phyloP scores from a whole-genome alignment of 2,113 vertebrate species.

The Strix uralensis region DNA sequence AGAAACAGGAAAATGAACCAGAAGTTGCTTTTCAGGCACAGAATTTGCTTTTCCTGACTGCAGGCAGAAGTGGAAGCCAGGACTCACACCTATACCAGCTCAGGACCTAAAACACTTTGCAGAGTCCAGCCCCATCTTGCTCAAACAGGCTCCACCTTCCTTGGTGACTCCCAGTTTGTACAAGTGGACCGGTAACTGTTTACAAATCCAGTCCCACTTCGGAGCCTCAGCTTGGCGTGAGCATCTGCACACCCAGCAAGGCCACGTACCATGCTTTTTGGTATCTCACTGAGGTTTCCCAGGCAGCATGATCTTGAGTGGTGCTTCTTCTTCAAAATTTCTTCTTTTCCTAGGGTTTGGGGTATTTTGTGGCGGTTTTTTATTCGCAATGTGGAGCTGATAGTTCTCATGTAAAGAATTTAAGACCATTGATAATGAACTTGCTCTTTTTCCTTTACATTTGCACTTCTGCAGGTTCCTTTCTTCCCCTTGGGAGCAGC shows the following conservation, averaged over 20 bases:
- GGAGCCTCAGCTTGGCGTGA: neutral
- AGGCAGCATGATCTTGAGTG: neutral
- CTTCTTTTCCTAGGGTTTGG: too few species aligned
- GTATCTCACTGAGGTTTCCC: too few species aligned
- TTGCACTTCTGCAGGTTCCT: neutral
- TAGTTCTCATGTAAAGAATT: neutral
- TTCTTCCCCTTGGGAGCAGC: neutral
- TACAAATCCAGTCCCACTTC: neutral
- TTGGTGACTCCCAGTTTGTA: neutral
- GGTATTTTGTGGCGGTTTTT: too few species aligned
- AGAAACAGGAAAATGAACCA: neutral
- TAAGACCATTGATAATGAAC: neutral
- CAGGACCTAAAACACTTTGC: neutral
- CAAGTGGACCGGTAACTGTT: neutral
- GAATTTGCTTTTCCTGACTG: neutral
- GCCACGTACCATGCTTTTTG: rapidly evolving
- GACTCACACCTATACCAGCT: rapidly evolving
- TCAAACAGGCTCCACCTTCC: neutral
- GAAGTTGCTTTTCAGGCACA: neutral
- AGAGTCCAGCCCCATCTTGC: neutral
- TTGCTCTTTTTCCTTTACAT: too few species aligned
- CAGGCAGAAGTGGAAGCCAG: neutral
- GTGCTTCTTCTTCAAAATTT: neutral
- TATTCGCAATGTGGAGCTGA: neutral
- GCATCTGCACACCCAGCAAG: neutral